Conservation (phyloP, 2,113 vertebrate genomes). For the Microcebus jonahi region DNA sequence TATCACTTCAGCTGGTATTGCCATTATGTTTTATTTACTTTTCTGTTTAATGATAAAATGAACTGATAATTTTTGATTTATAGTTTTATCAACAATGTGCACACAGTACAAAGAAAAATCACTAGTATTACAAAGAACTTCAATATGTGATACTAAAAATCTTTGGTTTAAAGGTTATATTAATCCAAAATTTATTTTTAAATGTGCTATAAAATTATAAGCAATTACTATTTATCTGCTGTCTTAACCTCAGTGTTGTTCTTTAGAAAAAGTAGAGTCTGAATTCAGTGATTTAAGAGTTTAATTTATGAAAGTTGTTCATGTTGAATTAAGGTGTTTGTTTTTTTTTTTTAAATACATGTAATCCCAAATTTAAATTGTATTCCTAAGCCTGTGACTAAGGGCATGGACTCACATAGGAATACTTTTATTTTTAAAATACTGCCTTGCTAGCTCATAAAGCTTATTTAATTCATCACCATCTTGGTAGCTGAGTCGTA, state of each 20-base stretch:
- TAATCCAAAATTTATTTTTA: constrained; percentile 27
- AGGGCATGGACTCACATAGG: background rate
- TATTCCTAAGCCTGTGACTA: constrained; percentile 20
- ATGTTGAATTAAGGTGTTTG: constrained; percentile 33
- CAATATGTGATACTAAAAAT: background rate
- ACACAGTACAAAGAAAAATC: background rate
- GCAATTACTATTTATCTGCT: background rate
- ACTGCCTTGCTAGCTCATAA: background rate
- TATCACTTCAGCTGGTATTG: constrained; percentile 87
- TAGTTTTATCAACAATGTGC: background rate
- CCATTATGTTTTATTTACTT: constrained; percentile 1
- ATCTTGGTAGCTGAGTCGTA: background rate
- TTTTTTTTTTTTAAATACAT: background rate
- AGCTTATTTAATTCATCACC: background rate
- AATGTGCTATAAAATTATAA: constrained; percentile 32
- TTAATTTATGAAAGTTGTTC: constrained; percentile 41
- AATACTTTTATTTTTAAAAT: background rate
- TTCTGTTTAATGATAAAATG: constrained; percentile 45
- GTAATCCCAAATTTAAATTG: background rate
- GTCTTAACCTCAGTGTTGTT: background rate
- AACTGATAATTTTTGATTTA: background rate
- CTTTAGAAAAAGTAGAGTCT: constrained; percentile 12
- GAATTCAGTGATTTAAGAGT: constrained; percentile 41
- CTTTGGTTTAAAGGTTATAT: constrained; percentile 19
- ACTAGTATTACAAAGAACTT: background rate